Evolutionary conservation across 2,797 vertebrate species (phyloP), one percentile per base, ranked within the genome.

Genomic region (Sandelia bainsii): DNA sequence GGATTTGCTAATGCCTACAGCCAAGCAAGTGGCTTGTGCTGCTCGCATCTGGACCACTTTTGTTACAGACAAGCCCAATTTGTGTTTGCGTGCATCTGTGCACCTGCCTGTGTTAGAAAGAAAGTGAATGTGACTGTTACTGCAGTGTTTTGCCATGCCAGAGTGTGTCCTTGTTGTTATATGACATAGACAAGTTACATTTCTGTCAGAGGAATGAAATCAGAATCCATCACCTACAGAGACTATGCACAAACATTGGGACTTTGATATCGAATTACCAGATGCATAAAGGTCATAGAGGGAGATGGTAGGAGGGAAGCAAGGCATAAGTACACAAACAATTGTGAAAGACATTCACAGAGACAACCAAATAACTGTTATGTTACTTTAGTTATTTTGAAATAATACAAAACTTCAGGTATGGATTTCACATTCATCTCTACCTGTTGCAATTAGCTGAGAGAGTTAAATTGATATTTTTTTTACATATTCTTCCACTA

Each of bases 1-100:
- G 91, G 87, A 92, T 93, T 90, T 91, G 77, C 79, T 85, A 85
- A 85, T 87, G 76, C 79, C 79, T 65, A 57, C 70, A 72, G 76
- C 84, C 64, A 75, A 86, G 72, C 40, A 53, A 89, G 77, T 71
- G 79, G 81, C 72, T 81, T 75, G 74, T 49, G 42, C 54, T 16
- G 64, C 67, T 79, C n/a, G 56, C 77, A 80, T 88, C 80, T 86
- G 78, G 76, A 56, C 60, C 49, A 4, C 74, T 86, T 90, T 91
- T 86, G 79, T 89, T 86, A 84, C 84, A 84, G 87, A 90, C 87
- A 78, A 84, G 80, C 63, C 72, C 63, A 84, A 85, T 91, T 86
- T 89, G 64, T 82, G 58, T 82, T 56, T 72, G 50, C n/a, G 67
- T 60, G 68, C 60, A 61, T 79, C 74, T 20, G 12, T 57, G 77